Base-by-base conservation (phyloP, 2,888 invertebrate genomes). In the Eupithecia exiguata region DNA sequence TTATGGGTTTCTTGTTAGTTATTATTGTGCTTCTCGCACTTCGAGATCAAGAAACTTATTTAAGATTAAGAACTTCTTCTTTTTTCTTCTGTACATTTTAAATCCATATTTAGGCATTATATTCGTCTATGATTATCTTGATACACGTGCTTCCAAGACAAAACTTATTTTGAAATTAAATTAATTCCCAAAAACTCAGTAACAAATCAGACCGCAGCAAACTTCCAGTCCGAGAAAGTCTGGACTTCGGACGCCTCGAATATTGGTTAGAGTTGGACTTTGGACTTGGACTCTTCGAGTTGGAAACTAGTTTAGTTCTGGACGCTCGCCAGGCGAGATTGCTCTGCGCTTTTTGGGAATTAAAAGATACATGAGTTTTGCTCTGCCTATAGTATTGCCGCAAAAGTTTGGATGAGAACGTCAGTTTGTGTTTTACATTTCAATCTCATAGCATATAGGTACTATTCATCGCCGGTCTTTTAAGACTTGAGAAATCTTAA, bases 271-370 rank as follows among this genome's bases (percentile, higher is more conserved):
- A 66, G 40, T 66, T 25, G 65, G 40, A 21, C 40, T 10, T 53
- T 53, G 49, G 46, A 18, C 46, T 46, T 40, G 36, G 38, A 10
- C 25, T 58, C n/a, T 53, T 53, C 43, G n/a, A 70, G 72, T 72
- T 72, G 18, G 25, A 46, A 72, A 70, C 70, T 72, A 69, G 71
- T 70, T 70, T 46, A 61, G 72, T 58, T 70, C 70, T 75, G 75
- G 75, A 75, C 72, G 65, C 3, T 4, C 12, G 75, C 75, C 75
- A 75, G 68, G 21, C 25, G 36, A 71, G 53, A 72, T 75, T 70
- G 66, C 40, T 70, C 30, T 67, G 35, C 21, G 61, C 72, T 68
- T 71, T 38, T 69, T 74, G 61, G 61, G 69, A 71, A 74, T 74
- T 74, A 74, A 71, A 69, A 71, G 46, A 65, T 69, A 38, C 66